Base-by-base conservation (phyloP, 1,140 invertebrate genomes). In the Diorhabda carinulata region DNA sequence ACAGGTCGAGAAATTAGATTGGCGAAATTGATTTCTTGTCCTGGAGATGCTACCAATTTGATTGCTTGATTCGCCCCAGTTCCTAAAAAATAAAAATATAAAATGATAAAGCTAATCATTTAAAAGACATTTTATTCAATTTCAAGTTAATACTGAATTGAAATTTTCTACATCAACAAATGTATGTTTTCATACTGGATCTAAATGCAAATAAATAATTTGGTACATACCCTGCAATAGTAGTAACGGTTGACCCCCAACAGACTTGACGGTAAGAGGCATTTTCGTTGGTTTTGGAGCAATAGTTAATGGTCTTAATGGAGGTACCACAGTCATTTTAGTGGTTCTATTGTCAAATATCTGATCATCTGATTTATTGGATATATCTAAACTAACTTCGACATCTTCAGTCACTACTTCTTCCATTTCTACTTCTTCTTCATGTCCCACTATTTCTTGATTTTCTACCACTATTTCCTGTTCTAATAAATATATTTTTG, bases 241-340 rank as follows among this genome's bases (percentile, higher is more conserved):
- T 45, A 80, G 68, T 64, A 80, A 61, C 63, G 77, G 78, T 69
- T 79, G 77, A 7, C 78, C 79, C 7, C 70, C 62, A 10, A 77
- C 68, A 5, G 78, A 70, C 73, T 81, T 81, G 44, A 79, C 72
- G n/a, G 78, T 69, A 25, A 81, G 72, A 40, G 80, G 78, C 25
- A 80, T 69, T 68, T 79, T 79, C 57, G 78, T 68, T 57, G 80
- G 80, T 73, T 81, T 81, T 5, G 80, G 80, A 9, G 80, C 80
- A 64, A 81, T 81, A 41, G 77, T 79, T n/a, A 81, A 69, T 40
- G 78, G 79, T 62, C 79, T 68, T 58, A 81, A 73, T 10, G 78
- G 80, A 25, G 79, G 80, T 4, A 81, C 73, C 4, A 56, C 60
- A 61, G 70, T n/a, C 9, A 70, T 64, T 45, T 64, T 45, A 66